phyloP scores from a whole-genome alignment of 2,797 vertebrate species.

The Selene dorsalis region DNA sequence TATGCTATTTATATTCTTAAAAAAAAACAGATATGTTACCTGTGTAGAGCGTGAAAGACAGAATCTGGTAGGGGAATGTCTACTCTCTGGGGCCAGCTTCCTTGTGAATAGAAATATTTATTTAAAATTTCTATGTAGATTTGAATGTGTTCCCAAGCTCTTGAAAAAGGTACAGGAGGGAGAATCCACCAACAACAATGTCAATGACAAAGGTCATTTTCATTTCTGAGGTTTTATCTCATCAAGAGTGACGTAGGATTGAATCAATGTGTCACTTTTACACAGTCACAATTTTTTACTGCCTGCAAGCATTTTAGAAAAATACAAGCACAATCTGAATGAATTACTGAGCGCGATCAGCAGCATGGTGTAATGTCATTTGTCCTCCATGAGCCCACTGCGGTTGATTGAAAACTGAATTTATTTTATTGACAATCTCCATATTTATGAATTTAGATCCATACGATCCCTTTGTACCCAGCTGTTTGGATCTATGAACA shows the following conservation, averaged over 20 bases:
- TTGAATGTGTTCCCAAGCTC: slow-evolving; percentile 42
- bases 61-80: slow-evolving; percentile 36
- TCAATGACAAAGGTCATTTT: slow-evolving; percentile 28
- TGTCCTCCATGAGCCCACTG: not conserved
- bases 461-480: not conserved
- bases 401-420: slow-evolving; percentile 14
- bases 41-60: slow-evolving; percentile 43
- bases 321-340: slow-evolving; percentile 2
- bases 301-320: slow-evolving; percentile 5
- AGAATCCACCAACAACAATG: slow-evolving; percentile 12
- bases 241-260: slow-evolving; percentile 29
- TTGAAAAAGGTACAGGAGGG: slow-evolving; percentile 25
- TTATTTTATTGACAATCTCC: slow-evolving; percentile 40
- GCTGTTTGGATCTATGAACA: not conserved
- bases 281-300: slow-evolving; percentile 36
- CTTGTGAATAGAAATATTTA: slow-evolving; percentile 64
- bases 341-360: not conserved
- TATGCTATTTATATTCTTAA: slow-evolving; percentile 70
- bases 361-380: not conserved
- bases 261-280: slow-evolving; percentile 36
- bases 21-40: slow-evolving; percentile 38
- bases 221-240: slow-evolving; percentile 41
- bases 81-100: slow-evolving; percentile 38
- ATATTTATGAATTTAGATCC: slow-evolving; percentile 48
- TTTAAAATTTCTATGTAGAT: slow-evolving; percentile 45